phyloP scores from a whole-genome alignment of 2,113 vertebrate species.

The Corythornis vintsioides region DNA sequence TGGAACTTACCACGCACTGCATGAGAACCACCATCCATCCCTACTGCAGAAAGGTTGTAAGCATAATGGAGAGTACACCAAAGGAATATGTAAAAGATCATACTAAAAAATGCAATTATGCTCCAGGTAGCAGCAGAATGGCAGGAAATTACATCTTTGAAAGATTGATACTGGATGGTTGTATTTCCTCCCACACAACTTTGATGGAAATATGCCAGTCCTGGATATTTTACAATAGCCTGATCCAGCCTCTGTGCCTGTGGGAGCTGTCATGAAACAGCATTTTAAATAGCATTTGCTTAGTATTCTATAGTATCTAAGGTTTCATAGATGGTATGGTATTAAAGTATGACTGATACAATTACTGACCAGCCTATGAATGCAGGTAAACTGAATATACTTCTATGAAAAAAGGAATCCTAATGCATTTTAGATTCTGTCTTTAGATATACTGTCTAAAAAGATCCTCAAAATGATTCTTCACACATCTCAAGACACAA shows the following conservation, averaged over 20 bases:
- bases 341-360: conserved; percentile 1
- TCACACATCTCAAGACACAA: not conserved
- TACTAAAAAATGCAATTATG: not conserved
- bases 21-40: not conserved
- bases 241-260: not conserved
- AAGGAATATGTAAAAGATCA: not conserved
- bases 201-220: not conserved
- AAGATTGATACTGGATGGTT: not conserved
- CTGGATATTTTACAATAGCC: not conserved
- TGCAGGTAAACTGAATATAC: not conserved
- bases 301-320: not conserved
- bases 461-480: not conserved
- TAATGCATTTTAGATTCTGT: not conserved
- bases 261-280: not conserved
- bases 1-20: not conserved
- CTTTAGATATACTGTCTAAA: not conserved
- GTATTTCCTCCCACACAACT: not conserved
- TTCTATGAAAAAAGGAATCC: not conserved
- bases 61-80: not conserved
- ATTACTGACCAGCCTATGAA: not conserved
- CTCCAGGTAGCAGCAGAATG: not conserved
- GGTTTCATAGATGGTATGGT: not conserved
- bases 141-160: not conserved
- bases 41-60: not conserved
- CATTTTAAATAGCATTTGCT: not conserved